Percentiles rank a stretch among this genome's conserved stretches.
These are phyloP conservation scores for Pteronotus mesoamericanus DNA, from an alignment of 2,797 vertebrate genomes.

Conservation along the genomic window DNA sequence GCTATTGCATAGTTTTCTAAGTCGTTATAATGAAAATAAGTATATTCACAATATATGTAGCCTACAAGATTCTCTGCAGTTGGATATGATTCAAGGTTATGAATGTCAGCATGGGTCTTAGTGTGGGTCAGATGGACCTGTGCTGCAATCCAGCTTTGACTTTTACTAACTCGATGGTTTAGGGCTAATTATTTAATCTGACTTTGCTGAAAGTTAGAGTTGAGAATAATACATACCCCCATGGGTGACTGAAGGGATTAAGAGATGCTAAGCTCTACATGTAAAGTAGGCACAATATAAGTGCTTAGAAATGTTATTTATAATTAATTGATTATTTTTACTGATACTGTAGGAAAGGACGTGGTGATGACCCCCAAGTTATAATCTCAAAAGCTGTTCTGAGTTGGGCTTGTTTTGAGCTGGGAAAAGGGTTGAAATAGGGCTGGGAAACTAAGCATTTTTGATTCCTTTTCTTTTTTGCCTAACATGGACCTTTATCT, in stretches of 20 bases:
- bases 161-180: neutral
- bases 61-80: neutral
- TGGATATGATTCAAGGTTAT: neutral
- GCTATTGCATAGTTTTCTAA: constrained; percentile 22
- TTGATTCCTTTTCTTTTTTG: neutral
- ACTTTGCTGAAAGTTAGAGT: neutral
- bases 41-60: neutral
- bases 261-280: neutral
- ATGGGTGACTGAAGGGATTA: neutral
- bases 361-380: neutral
- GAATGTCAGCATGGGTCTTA: neutral
- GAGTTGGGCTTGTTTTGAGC: neutral
- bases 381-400: neutral
- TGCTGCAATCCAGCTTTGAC: neutral
- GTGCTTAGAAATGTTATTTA: neutral
- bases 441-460: neutral
- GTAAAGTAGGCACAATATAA: neutral
- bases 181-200: neutral
- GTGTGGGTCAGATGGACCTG: neutral
- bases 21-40: neutral
- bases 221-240: neutral
- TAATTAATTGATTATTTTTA: neutral
- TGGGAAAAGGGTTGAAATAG: neutral
- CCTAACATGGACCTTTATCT: neutral
- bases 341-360: neutral